Evolutionary conservation across 2,113 vertebrate species (phyloP).

Genomic region (Pica pica): DNA sequence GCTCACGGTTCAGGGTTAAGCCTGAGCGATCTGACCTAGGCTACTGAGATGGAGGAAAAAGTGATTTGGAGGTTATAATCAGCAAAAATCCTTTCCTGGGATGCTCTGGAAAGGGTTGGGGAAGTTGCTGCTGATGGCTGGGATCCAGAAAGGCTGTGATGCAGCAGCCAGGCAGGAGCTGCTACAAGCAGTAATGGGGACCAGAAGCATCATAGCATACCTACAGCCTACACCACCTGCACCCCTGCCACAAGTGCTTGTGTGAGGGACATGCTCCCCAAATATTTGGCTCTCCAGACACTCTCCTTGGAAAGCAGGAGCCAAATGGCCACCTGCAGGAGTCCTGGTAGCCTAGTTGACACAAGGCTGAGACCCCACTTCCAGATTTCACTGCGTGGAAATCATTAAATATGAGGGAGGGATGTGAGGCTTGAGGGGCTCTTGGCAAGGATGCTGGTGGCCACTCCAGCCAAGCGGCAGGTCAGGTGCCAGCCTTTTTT

Average conservation of each 20-base stretch:
- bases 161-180: background rate
- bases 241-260: accelerated
- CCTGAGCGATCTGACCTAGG: background rate
- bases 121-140: background rate
- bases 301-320: background rate
- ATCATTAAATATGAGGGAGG: background rate
- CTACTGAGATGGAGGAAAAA: background rate
- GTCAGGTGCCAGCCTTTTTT: background rate
- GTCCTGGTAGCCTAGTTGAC: accelerated
- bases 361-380: background rate
- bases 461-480: background rate
- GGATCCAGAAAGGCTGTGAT: background rate
- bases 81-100: background rate
- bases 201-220: background rate
- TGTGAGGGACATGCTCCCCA: background rate
- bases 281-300: accelerated
- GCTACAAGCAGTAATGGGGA: background rate
- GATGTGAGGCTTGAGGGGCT: background rate
- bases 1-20: background rate
- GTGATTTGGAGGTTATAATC: accelerated
- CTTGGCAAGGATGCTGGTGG: background rate
- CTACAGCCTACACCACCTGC: background rate
- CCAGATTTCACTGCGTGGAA: background rate
- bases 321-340: accelerated
- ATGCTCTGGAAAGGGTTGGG: background rate